Conservation (phyloP, 1,140 invertebrate species). For the Aphelenchoides fujianensis region DNA sequence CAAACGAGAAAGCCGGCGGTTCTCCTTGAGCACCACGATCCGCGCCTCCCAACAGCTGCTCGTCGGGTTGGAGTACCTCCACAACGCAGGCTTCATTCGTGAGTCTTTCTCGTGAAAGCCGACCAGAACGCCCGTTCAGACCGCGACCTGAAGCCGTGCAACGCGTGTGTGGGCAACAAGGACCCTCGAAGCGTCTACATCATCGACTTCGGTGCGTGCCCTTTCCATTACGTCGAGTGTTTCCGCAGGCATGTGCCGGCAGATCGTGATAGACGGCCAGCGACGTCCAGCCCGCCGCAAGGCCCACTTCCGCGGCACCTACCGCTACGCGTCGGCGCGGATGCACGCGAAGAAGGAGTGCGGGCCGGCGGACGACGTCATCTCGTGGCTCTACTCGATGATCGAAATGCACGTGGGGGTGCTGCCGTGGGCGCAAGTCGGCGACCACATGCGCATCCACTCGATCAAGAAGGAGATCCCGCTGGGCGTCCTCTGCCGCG, state of each 20-base stretch:
- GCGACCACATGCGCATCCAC: not conserved
- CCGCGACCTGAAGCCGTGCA: constrained; percentile 18
- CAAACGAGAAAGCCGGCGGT: not conserved
- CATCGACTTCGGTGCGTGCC: constrained; percentile 14
- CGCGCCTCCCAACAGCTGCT: constrained; percentile 14
- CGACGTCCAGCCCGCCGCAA: not conserved
- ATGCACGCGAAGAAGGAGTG: not conserved
- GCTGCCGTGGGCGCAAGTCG: constrained; percentile 2
- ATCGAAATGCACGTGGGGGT: not conserved
- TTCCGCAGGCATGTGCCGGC: constrained; percentile 17
- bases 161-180: constrained; percentile 19
- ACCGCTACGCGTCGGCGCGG: constrained; percentile 13
- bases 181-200: constrained; percentile 16
- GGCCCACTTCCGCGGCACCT: constrained; percentile 15
- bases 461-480: not conserved
- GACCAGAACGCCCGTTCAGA: not conserved
- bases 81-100: constrained; percentile 7
- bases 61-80: constrained; percentile 5
- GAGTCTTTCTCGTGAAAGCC: not conserved
- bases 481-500: not conserved
- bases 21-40: constrained; percentile 15
- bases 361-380: not conserved
- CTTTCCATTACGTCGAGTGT: not conserved
- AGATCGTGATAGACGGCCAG: not conserved
- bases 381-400: constrained; percentile 10